Percentiles rank a stretch among this genome's conserved stretches.
Conservation (phyloP, 2,888 invertebrate genomes). For the Pristionchus japonicus region DNA sequence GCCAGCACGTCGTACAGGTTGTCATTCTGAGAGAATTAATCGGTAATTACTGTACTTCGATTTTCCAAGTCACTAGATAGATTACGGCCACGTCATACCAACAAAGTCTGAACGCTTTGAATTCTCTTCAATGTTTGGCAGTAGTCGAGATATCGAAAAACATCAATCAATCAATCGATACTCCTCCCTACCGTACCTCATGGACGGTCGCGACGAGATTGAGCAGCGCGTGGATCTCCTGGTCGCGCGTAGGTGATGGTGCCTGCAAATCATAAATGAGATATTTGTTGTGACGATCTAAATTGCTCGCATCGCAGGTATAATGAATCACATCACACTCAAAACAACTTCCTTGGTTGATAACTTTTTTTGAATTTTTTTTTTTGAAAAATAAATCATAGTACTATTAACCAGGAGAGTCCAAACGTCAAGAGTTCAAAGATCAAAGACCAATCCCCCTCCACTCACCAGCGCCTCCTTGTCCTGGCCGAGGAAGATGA, state of each 20-base stretch:
- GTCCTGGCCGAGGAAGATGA: slow-evolving; percentile 61
- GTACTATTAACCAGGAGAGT: no score
- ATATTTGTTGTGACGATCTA: no score
- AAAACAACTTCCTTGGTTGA: no score
- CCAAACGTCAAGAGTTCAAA: background rate
- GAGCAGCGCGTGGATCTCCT: slow-evolving; percentile 96
- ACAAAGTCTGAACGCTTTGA: no score
- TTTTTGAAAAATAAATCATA: no score
- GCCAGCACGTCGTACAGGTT: slow-evolving; percentile 97
- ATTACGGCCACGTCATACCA: background rate
- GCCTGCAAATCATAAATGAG: slow-evolving; percentile 81
- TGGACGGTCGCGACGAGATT: slow-evolving; percentile 98
- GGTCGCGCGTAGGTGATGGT: slow-evolving; percentile 85
- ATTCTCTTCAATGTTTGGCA: no score
- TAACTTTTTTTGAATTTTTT: no score
- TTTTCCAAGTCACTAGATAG: background rate
- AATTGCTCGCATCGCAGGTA: no score
- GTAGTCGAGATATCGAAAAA: no score
- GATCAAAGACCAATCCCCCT: slow-evolving; percentile 89
- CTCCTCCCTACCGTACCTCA: slow-evolving; percentile 82
- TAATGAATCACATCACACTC: no score
- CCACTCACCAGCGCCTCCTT: slow-evolving; percentile 50
- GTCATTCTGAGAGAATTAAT: slow-evolving; percentile 84
- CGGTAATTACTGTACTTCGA: background rate
- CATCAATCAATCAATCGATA: background rate